These are phyloP conservation scores for Acropora yongei DNA, from an alignment of 64 coral and sea anemone species.

Conservation along the genomic window DNA sequence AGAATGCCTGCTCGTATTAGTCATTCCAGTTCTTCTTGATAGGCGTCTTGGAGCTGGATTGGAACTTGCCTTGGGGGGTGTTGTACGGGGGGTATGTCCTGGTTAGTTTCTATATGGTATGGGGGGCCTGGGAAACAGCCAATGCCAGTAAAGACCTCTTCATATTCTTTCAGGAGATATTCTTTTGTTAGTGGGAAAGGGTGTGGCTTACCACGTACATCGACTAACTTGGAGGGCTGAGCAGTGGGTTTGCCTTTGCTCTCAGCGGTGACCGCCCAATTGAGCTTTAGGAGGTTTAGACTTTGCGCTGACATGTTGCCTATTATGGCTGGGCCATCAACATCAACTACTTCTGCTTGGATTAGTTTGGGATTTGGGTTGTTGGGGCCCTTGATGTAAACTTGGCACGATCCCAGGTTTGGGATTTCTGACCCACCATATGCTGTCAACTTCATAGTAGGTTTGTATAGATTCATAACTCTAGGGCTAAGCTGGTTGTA, in stretches of 20 bases:
- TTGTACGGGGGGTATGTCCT: conserved; percentile 23
- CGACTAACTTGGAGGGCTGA: too few relatives aligned
- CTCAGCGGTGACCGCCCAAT: conserved; percentile 30
- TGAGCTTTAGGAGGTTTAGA: conserved; percentile 33
- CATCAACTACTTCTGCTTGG: conserved; percentile 47
- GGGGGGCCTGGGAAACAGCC: conserved; percentile 46
- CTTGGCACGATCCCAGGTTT: conserved; percentile 43
- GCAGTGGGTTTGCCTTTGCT: too few relatives aligned
- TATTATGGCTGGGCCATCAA: conserved; percentile 43
- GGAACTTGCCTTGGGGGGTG: conserved; percentile 43
- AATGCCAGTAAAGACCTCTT: conserved; percentile 63
- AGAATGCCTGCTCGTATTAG: conserved; percentile 3
- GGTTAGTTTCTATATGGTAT: conserved; percentile 61
- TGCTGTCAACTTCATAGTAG: conserved; percentile 34
- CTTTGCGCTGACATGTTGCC: conserved; percentile 49
- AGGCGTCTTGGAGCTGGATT: conserved; percentile 48
- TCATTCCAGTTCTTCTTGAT: conserved; percentile 52
- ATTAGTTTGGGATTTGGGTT: conserved; percentile 21
- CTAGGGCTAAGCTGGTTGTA: too few relatives aligned
- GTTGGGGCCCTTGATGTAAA: too few relatives aligned
- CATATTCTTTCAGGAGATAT: conserved; percentile 55
- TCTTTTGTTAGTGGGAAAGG: conserved; percentile 57
- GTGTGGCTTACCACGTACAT: conserved; percentile 35
- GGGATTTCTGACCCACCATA: conserved; percentile 61
- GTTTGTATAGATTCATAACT: too few relatives aligned